phyloP scores from a whole-genome alignment of 2,797 vertebrate species.

The Myotis findleyi region DNA sequence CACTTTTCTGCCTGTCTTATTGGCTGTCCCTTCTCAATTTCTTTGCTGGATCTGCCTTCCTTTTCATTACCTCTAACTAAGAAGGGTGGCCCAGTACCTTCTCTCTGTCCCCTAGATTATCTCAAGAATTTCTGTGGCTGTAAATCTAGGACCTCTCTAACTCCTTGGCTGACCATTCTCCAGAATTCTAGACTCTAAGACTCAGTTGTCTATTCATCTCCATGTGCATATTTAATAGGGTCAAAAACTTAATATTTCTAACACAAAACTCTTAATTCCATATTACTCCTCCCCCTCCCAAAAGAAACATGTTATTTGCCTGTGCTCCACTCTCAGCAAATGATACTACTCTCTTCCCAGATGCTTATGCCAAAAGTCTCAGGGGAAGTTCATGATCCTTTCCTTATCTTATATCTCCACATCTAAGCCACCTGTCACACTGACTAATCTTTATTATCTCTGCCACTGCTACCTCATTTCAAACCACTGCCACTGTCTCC shows the following conservation, averaged over 20 bases:
- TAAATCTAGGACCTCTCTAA: background rate
- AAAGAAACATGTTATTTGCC: background rate
- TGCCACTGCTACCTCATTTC: background rate
- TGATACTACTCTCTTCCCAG: background rate
- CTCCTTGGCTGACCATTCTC: background rate
- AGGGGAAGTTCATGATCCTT: background rate
- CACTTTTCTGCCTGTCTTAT: background rate
- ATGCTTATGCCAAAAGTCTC: background rate
- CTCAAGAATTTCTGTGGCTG: background rate
- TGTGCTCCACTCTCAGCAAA: background rate
- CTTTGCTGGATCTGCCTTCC: background rate
- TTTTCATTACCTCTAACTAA: background rate
- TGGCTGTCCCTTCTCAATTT: background rate
- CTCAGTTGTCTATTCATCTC: background rate
- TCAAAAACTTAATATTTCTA: background rate
- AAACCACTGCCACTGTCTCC: background rate
- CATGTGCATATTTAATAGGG: background rate
- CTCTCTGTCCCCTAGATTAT: background rate
- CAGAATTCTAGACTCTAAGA: background rate
- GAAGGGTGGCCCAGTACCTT: background rate
- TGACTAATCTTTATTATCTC: background rate
- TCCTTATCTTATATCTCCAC: background rate
- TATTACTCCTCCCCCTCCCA: too few species aligned
- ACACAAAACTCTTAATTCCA: background rate
- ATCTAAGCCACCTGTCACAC: background rate